A percentile compares a stretch with the other conserved stretches of the same genome.
Conservation (phyloP, 2,888 invertebrate genomes). For the Poecilobothrus nobilitatus region DNA sequence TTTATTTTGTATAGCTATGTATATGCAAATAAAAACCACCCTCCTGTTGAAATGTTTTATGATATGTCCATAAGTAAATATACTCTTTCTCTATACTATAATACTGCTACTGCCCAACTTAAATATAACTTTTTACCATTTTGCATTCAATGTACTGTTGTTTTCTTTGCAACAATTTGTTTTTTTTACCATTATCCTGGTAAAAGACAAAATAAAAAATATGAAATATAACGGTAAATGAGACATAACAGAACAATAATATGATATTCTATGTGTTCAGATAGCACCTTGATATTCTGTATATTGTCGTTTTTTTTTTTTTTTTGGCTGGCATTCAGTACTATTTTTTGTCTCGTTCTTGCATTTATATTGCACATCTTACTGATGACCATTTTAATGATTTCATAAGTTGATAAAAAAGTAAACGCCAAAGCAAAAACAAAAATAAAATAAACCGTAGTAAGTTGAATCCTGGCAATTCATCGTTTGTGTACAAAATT, state of each 20-base stretch:
- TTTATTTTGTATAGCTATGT: no score
- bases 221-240: not conserved
- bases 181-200: not conserved
- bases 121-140: not conserved
- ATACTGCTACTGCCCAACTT: not conserved
- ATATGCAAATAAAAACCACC: not conserved
- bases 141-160: not conserved
- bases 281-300: not conserved
- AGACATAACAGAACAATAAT: not conserved
- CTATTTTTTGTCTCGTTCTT: not conserved
- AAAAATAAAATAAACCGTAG: not conserved
- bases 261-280: not conserved
- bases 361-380: not conserved
- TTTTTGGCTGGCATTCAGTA: not conserved
- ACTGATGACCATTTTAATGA: slow-evolving; percentile 1
- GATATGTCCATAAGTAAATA: not conserved
- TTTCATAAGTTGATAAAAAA: slow-evolving; percentile 4
- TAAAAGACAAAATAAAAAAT: not conserved
- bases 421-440: not conserved
- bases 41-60: slow-evolving; percentile 3
- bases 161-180: not conserved
- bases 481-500: not conserved
- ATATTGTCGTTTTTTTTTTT: not conserved
- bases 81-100: not conserved
- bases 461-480: not conserved